Evolutionary conservation across 2,113 vertebrate genomes (phyloP).

Genomic region (Mirza zaza): DNA sequence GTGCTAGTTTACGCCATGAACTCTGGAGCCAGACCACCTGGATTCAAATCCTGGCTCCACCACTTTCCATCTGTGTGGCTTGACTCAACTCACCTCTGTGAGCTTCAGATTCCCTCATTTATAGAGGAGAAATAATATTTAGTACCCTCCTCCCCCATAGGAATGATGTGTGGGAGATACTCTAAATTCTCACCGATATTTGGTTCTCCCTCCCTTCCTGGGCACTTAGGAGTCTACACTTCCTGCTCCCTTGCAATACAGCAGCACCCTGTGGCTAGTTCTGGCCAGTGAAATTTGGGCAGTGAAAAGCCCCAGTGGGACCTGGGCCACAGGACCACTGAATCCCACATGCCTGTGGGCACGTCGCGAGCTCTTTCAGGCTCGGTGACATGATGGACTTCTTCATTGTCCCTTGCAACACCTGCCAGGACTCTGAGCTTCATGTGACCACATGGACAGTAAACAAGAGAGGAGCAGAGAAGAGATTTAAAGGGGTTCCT

Average conservation of each 20-base stretch:
- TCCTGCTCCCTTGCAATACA: not conserved
- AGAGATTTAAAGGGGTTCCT: not conserved
- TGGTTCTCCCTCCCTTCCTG: conserved; percentile 20
- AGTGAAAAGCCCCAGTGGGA: not conserved
- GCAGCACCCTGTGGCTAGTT: not conserved
- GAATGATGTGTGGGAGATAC: not conserved
- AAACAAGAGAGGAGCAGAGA: not conserved
- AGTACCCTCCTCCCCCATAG: not conserved
- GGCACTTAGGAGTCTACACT: not conserved
- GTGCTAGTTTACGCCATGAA: not conserved
- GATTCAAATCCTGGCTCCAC: not conserved
- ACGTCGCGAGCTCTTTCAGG: not conserved
- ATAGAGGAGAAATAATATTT: conserved; percentile 1
- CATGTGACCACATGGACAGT: not conserved
- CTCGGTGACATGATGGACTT: not conserved
- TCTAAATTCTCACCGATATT: not conserved
- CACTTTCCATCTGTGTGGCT: not conserved
- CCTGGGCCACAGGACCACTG: not conserved
- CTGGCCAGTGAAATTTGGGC: not conserved
- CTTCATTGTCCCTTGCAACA: not conserved
- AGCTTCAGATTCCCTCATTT: not conserved
- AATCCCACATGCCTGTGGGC: not conserved
- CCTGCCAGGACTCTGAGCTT: not conserved
- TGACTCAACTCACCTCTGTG: not conserved
- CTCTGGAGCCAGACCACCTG: not conserved